Evolutionary conservation across 30 jellyfish, hydroid and myxozoan species (phyloP), one percentile per base, ranked within the genome.

Genomic region (Turritopsis dohrnii): DNA sequence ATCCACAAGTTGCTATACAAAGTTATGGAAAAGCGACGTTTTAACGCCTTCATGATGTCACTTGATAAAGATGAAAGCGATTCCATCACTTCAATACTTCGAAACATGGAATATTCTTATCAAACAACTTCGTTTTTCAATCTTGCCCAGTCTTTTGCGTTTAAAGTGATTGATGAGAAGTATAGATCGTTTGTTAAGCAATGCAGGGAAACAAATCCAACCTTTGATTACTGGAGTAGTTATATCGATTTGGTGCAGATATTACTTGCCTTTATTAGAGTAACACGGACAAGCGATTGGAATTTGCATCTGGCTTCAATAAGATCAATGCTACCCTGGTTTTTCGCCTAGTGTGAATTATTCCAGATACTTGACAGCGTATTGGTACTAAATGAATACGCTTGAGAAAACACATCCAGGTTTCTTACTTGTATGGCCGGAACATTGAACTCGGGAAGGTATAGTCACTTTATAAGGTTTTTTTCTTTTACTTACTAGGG

Each of bases 351-450:
- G 90, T 65, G 81, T 81, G 65, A 83, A 87, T 86, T 91, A 91
- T 75, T 80, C 95, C 24, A 54, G 96, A 65, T 91, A 90, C 65
- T 84, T 85, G 54, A 4, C 96, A 0, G 75, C 72, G 31, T 89
- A 91, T 91, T 91, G 94, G 94, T 76, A 83, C 21, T 94, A 91
- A 86, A 91, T 91, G 97, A 86, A 75, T n/a, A 24, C 84, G 26
- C 52, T 90, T 26, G 76, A 83, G 13, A 8, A 65, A 66, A 86
- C 94, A 23, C 94, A 90, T 76, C 96, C 96, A 71, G 90, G 96
- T 90, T 69, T 53, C 85, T 75, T 65, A 53, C 23, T 4, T 66
- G 26, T 54, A 76, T 88, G 91, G 89, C 94, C n/a, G 84, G 90
- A 66, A 82, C 72, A 74, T 8, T 81, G 23, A 53, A 81, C 85